Evolutionary conservation across 1,140 invertebrate species (phyloP), one percentile per base, ranked within the genome.

Genomic region (Drosophila ohnishii): DNA sequence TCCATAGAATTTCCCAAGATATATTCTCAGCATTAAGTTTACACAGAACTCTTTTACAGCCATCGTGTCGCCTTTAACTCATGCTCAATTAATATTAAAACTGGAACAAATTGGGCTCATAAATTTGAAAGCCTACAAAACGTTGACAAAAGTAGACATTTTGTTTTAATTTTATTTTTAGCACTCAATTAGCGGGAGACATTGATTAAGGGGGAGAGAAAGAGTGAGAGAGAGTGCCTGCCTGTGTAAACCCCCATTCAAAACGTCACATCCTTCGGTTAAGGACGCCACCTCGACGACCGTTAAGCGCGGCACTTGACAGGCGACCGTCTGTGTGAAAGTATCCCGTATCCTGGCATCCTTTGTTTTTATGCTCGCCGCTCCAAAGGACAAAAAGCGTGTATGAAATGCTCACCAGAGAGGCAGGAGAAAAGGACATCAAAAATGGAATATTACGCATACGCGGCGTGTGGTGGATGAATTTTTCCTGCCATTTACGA

Each of bases 401-500:
- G 73, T 50, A 75, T 75, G 73, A 58, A 75, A 51, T 64, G 42
- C 47, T 35, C 73, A 60, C 61, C 48, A 48, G 42, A 59, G 48
- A 55, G 22, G 35, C 5, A 28, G 19, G 22, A 44, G 28, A 16
- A 25, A 13, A 32, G 35, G 53, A 48, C 40, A 57, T 72, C 67
- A 66, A 66, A 75, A 59, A 67, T 25, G 47, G 60, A 75, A 77
- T 62, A 77, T 77, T 60, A 60, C 55, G 73, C 73, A 76, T 75
- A 75, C 73, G 71, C 61, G 22, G 53, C 40, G 25, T 60, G 62
- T 44, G 28, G 57, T 45, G 57, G 48, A 67, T 69, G 62, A 69
- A 69, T 69, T 53, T 67, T 67, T 76, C 25, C 72, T 60, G 73
- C 73, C 62, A 60, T 76, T 67, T 75, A 76, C 73, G 73, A 76